Base-by-base conservation (phyloP, 1,140 invertebrate species). In the Linepithema humile region DNA sequence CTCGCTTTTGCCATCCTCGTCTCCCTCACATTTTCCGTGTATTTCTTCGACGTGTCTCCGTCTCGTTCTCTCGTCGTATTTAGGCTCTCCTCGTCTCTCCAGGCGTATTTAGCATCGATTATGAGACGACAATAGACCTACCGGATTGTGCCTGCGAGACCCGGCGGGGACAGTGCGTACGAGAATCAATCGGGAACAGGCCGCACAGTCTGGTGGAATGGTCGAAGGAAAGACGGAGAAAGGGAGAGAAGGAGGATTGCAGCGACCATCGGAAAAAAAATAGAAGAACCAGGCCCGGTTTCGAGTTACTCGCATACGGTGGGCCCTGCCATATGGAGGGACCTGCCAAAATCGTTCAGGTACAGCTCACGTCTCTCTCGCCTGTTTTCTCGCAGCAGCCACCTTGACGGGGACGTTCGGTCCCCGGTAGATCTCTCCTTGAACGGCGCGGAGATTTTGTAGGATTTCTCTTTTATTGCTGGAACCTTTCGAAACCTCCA, bases 101-200 rank as follows among this genome's bases (percentile, higher is more conserved):
- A 83, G 67, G 80, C 77, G 90, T 91, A 92, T 91, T 92, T 91
- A 92, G 89, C 89, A 91, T 92, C 91, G 91, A 92, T 92, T 92
- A 92, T 91, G 85, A 92, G 87, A 89, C 88, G 88, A 91, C 91
- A 91, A 92, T 92, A 92, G 91, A 91, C 89, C 90, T 88, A 91
- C 89, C 86, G 88, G 91, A 87, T 89, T 90, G 84, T 82, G 72
- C 29, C 70, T 80, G 73, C n/a, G n/a, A n/a, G n/a, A n/a, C n/a
- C n/a, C n/a, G 35, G 20, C 62, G 70, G 12, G 15, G 70, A 23
- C 35, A 23, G 9, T 35, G 35, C 32, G 59, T 40, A 43, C 17
- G 40, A 23, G 70, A 82, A 70, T 48, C 57, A 35, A 35, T 15
- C 40, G 67, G 32, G n/a, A 59, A 43, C 77, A 74, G 78, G 59